These are phyloP conservation scores for Metridium senile DNA, from an alignment of 92 coral and sea anemone species.

Conservation along the genomic window DNA sequence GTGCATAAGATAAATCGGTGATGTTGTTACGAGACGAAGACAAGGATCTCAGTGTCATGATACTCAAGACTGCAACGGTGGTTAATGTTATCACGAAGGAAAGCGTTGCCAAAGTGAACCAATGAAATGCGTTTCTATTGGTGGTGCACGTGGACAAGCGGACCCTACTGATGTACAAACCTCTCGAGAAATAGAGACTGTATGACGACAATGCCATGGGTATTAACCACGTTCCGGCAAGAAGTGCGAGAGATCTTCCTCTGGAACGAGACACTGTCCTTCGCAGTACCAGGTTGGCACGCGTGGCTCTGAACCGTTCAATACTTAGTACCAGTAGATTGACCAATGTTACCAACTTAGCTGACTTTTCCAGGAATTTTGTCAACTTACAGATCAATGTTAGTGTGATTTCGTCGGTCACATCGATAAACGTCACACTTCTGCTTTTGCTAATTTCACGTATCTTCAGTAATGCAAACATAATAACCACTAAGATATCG, in stretches of 20 bases:
- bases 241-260: too few relatives aligned
- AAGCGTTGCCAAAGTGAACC: not conserved
- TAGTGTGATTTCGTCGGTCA: not conserved
- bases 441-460: not conserved
- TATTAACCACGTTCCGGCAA: not conserved
- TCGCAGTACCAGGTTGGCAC: too few relatives aligned
- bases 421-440: not conserved
- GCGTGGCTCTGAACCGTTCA: conserved; percentile 29
- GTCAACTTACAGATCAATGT: not conserved
- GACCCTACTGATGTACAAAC: too few relatives aligned
- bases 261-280: too few relatives aligned
- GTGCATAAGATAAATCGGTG: not conserved
- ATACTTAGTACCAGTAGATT: conserved; percentile 10
- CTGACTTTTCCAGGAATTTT: not conserved
- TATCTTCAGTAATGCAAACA: not conserved
- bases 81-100: not conserved
- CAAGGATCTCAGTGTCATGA: not conserved
- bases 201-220: not conserved
- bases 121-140: too few relatives aligned
- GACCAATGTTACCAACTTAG: conserved; percentile 8
- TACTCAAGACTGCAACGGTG: not conserved
- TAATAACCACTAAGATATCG: conserved; percentile 1
- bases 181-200: not conserved
- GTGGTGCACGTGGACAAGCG: too few relatives aligned
- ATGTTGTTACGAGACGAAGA: not conserved